Evolutionary conservation across 2,888 invertebrate species (phyloP), one percentile per base, ranked within the genome.

Genomic region (Ethmia dodecea): DNA sequence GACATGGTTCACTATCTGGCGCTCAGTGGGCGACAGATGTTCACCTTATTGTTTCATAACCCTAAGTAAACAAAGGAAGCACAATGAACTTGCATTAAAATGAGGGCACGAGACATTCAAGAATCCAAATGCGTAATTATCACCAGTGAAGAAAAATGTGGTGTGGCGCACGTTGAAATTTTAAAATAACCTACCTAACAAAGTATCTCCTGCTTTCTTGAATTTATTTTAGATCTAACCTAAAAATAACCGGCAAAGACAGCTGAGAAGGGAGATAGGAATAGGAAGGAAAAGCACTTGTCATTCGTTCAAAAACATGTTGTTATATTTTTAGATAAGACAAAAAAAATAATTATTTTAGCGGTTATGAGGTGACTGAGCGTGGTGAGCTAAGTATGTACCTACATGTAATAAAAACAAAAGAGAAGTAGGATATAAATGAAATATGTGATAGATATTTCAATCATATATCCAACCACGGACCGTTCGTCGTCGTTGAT

Each of bases 1-100:
- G 94, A 94, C 95, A 95, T 94, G 77, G 75, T 89, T 76, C 57
- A 64, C 53, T 68, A 58, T 62, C 73, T 78, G 76, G 70, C 78
- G 74, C 79, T 72, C 65, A 53, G 58, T 43, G 67, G 63, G 81
- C 80, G 78, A 69, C 74, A 69, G 69, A 66, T 60, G 60, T 52
- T 47, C 51, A 54, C 60, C 64, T 66, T 81, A 84, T 60, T 81
- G 80, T 79, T 81, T 84, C 84, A 84, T 86, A 83, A 84, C 83
- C 77, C 72, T 76, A 69, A 53, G 72, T 79, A 80, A 81, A 81
- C 76, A 81, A 74, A 57, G 60, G 58, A 61, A 56, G 60, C 58
- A 60, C 53, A 61, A 67, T 69, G 60, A 69, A 67, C 58, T 58
- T 59, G 56, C 62, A 62, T 57, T 48, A 56, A 58, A 41, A 45